Evolutionary conservation across 1,140 invertebrate species (phyloP).

Genomic region (Dendroctonus valens): DNA sequence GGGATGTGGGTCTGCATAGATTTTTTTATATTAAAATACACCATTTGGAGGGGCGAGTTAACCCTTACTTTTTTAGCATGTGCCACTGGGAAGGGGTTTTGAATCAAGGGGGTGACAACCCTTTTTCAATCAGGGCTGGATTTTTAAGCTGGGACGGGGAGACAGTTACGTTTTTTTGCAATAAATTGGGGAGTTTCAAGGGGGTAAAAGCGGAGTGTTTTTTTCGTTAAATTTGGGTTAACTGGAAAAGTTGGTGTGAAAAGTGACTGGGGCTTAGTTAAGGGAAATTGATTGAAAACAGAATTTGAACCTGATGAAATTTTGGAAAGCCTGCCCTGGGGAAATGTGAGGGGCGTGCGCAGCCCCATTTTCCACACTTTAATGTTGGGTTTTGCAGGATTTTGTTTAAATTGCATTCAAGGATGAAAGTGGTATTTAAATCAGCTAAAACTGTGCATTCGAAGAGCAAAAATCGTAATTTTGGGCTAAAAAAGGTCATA

Average conservation of each 20-base stretch:
- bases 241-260: background rate
- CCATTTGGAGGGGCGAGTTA: conserved; percentile 8
- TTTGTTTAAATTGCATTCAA: too few species aligned
- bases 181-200: background rate
- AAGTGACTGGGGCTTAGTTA: background rate
- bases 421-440: too few species aligned
- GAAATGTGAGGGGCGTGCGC: too few species aligned
- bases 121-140: conserved; percentile 10
- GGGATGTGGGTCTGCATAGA: conserved; percentile 3
- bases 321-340: too few species aligned
- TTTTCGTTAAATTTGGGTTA: background rate
- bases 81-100: conserved; percentile 14
- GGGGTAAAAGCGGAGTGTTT: too few species aligned
- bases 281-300: background rate
- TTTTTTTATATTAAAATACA: conserved; percentile 12
- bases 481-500: too few species aligned
- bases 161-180: background rate
- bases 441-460: too few species aligned
- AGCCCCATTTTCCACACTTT: too few species aligned
- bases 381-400: too few species aligned
- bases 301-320: too few species aligned
- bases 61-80: conserved; percentile 16
- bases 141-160: background rate
- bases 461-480: too few species aligned
- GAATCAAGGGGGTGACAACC: conserved; percentile 14